Base-by-base conservation (phyloP, 2,113 vertebrate species). In the Paratilapia polleni region DNA sequence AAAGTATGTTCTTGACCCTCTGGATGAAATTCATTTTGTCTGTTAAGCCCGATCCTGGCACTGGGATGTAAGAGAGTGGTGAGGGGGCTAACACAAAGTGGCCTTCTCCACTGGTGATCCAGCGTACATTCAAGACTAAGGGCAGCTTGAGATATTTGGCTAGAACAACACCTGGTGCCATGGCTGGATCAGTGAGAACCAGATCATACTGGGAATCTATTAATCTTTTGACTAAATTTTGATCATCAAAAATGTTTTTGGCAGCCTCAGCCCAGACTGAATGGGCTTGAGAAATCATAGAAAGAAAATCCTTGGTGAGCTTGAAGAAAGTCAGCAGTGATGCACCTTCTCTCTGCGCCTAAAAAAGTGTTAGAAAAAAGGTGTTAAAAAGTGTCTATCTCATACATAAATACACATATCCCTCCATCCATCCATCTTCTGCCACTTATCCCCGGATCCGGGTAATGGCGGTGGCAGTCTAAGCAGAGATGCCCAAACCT, bases 131-230 rank as follows among this genome's bases (percentile, higher is more conserved):
- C 11, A 96, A 90, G 24, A 95, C 96, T 2, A 94, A 0, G 1
- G 95, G 96, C 15, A 96, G 89, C 36, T 95, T 94, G 17, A 96
- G 84, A 74, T 94, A 95, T 80, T 94, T 93, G 20, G 95, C 95
- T 2, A 96, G 19, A 19, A 96, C 1, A 6, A 94, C 59, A 1
- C 95, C 95, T 5, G 61, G 14, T 14, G 76, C 82, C 0, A 95
- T 68, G 4, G 84, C 92, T 7, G 96, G 95, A 82, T 96, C 95
- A 2, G 94, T 95, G 9, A 96, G 93, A 38, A 96, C 70, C 76
- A 96, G 34, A 77, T 96, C 95, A 77, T 93, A 96, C 2, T 85
- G 31, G 13, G 95, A 78, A 4, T 93, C 88, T 11, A 31, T 58
- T 13, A 91, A 77, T n/a, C 43, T 66, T 78, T 90, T 86, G 2